These are phyloP conservation scores for Anthrax anthrax DNA, from an alignment of 2,888 invertebrate genomes.

Conservation along the genomic window DNA sequence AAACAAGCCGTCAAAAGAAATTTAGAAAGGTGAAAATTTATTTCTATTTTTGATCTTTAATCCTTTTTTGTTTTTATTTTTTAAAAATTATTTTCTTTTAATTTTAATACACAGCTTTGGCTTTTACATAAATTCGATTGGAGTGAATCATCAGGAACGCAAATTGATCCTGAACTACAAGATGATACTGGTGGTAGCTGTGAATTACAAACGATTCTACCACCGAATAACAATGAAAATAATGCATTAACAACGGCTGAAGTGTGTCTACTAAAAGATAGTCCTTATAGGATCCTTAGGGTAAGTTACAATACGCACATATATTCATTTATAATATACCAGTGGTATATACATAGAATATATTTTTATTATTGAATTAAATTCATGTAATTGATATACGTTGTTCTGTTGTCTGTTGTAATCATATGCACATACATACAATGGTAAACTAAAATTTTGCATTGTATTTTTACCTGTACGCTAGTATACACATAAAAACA, in stretches of 20 bases:
- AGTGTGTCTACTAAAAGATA: constrained; percentile 60
- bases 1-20: background rate
- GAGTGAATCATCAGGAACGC: constrained; percentile 1
- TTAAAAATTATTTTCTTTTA: background rate
- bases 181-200: constrained; percentile 13
- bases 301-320: constrained; percentile 21
- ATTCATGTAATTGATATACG: background rate
- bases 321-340: too few relatives aligned
- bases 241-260: constrained; percentile 26
- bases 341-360: too few relatives aligned
- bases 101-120: constrained; percentile 5
- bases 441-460: too few relatives aligned
- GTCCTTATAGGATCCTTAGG: constrained; percentile 31
- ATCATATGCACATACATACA: background rate
- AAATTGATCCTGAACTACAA: constrained; percentile 1
- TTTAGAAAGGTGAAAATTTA: constrained; percentile 1
- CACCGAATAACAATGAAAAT: constrained; percentile 14
- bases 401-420: background rate
- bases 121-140: constrained; percentile 6
- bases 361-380: too few relatives aligned
- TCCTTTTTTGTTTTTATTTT: background rate
- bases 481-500: too few relatives aligned
- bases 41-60: background rate
- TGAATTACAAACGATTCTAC: constrained; percentile 46
- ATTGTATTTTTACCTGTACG: too few relatives aligned